A percentile compares a stretch with the other conserved stretches of the same genome.
phyloP scores from a whole-genome alignment of 2,797 vertebrate genomes.

The Siniperca undulata region DNA sequence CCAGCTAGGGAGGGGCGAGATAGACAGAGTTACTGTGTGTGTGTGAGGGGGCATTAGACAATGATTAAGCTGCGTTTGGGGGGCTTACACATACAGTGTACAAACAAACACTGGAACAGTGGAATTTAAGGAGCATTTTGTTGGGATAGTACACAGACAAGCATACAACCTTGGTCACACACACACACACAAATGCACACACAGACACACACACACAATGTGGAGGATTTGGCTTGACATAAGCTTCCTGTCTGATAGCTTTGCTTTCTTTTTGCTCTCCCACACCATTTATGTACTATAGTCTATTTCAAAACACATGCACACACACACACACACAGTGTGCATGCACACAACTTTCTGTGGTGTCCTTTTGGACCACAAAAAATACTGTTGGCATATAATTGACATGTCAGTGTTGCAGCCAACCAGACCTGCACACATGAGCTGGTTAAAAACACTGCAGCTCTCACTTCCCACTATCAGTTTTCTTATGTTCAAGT shows the following conservation, averaged over 20 bases:
- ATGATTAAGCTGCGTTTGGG: conserved; percentile 62
- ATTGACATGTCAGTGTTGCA: neutral
- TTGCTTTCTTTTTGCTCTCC: neutral
- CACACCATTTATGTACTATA: neutral
- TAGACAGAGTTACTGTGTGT: conserved; percentile 26
- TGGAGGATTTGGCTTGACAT: conserved; percentile 15
- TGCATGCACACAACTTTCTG: neutral
- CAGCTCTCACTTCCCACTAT: conserved; percentile 26
- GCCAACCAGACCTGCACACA: neutral
- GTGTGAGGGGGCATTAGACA: conserved; percentile 37
- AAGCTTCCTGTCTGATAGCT: conserved; percentile 24
- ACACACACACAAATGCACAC: conserved; percentile 5
- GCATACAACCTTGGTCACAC: conserved; percentile 8
- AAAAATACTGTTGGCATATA: neutral
- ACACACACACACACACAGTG: neutral
- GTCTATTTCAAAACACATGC: conserved; percentile 4
- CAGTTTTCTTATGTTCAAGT: conserved; percentile 23
- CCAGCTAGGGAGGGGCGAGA: conserved; percentile 60
- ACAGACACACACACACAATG: neutral
- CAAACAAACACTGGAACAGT: conserved; percentile 50
- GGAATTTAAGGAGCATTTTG: conserved; percentile 51
- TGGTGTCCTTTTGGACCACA: neutral
- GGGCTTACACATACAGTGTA: conserved; percentile 37
- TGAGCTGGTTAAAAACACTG: conserved; percentile 20
- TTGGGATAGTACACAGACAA: conserved; percentile 27